Evolutionary conservation across 2,888 invertebrate species (phyloP), one percentile per base, ranked within the genome.

Genomic region (Zygothrica quintamaculata): DNA sequence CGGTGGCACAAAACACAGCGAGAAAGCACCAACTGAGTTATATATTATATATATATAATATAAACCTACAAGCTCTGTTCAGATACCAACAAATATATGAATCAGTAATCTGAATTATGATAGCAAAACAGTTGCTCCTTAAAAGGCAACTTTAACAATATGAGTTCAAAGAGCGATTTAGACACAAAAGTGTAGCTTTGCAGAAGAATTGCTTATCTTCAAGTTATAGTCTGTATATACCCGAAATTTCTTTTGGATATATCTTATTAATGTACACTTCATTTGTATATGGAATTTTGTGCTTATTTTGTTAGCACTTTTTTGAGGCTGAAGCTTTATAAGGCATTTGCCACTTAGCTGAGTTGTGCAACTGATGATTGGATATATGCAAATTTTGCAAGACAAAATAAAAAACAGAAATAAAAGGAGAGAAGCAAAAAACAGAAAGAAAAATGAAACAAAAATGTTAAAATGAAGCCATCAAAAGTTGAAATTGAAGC

Each of bases 391-490:
- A 67, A 74, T 71, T 18, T 3, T 33, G 33, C n/a, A n/a, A n/a
- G n/a, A n/a, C n/a, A n/a, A n/a, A 31, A 9, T n/a, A 6, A 25
- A 2, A 13, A 6, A 12, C 7, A 42, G 62, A 51, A 50, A 26
- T 26, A 8, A 26, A 26, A n/a, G n/a, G n/a, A n/a, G n/a, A n/a
- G n/a, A n/a, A n/a, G n/a, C n/a, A n/a, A n/a, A n/a, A 22, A 22
- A 22, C 18, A 5, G 3, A 2, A 22, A 22, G 18, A 5, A 22
- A 22, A 22, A 22, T 22, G 18, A 69, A 59, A 50, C 25, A 31
- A 25, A 47, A 36, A 8, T 18, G 39, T 31, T 42, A 22, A 52
- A 66, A 84, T 79, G 65, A 84, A 84, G 84, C 77, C 78, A 80
- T 79, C 78, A 79, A 84, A 22, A 78, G 59, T 11, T 33, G 36